Conservation (phyloP, 2,888 invertebrate genomes). For the Conchocele bisecta region DNA sequence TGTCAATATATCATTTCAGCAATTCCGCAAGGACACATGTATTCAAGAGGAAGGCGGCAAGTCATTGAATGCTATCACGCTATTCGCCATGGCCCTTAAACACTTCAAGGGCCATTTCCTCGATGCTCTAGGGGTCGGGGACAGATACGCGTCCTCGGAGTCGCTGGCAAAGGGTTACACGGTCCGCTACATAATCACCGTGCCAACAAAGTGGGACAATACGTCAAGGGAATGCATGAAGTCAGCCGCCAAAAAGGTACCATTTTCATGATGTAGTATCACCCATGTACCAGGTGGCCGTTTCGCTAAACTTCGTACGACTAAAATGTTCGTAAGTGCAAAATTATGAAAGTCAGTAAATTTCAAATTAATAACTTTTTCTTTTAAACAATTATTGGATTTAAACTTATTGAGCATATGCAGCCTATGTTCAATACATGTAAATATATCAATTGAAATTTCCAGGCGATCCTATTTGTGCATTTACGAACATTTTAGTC, state of each 20-base stretch:
- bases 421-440: too few species aligned
- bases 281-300: too few species aligned
- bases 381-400: too few species aligned
- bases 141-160: conserved; percentile 36
- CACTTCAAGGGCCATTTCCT: conserved; percentile 41
- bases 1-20: conserved; percentile 32
- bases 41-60: conserved; percentile 54
- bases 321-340: too few species aligned
- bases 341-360: too few species aligned
- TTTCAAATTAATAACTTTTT: too few species aligned
- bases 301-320: too few species aligned
- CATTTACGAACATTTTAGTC: too few species aligned
- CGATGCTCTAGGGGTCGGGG: conserved; percentile 38
- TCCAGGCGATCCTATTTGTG: too few species aligned
- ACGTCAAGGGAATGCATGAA: conserved; percentile 53
- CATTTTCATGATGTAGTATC: too few species aligned
- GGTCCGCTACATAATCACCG: conserved; percentile 43
- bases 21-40: conserved; percentile 52
- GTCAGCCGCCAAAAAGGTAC: conserved; percentile 53
- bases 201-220: conserved; percentile 58
- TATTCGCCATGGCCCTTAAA: conserved; percentile 44
- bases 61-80: conserved; percentile 43
- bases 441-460: too few species aligned
- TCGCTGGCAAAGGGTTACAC: conserved; percentile 10
- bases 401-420: too few species aligned